phyloP scores from a whole-genome alignment of 2,888 invertebrate species.

The Pseudanteris insignis region DNA sequence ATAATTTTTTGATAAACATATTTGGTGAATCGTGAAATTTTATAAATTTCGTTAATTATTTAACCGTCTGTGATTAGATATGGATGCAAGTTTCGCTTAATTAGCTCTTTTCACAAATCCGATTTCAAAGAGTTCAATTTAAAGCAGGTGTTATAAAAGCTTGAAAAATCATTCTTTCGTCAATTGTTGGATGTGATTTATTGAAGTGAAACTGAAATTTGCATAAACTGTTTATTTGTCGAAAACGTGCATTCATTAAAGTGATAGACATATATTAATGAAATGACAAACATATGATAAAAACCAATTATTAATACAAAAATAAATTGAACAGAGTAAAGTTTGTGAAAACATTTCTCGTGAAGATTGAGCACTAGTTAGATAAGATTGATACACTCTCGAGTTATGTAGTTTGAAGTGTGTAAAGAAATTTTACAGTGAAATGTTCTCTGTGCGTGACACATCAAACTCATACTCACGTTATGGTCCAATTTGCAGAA shows the following conservation, averaged over 20 bases:
- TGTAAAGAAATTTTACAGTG: constrained; percentile 55
- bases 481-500: constrained; percentile 33
- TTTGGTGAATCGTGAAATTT: no score
- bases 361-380: constrained; percentile 41
- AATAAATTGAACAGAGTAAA: no score
- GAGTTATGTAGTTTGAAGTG: constrained; percentile 50
- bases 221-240: no score
- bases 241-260: no score
- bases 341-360: constrained; percentile 22
- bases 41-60: constrained; percentile 48
- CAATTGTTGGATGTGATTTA: no score
- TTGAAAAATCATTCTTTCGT: no score
- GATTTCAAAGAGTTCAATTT: constrained; percentile 27
- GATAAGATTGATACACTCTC: constrained; percentile 44
- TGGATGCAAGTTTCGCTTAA: constrained; percentile 50
- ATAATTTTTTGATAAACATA: no score
- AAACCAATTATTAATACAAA: no score
- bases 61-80: constrained; percentile 37
- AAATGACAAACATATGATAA: no score
- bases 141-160: constrained; percentile 26
- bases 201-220: no score
- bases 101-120: constrained; percentile 18
- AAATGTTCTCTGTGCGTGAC: constrained; percentile 54
- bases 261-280: no score
- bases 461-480: constrained; percentile 39